A percentile compares a stretch with the other conserved stretches of the same genome.
phyloP scores from a whole-genome alignment of 2,797 vertebrate genomes.

The Acipenser transmontanus region DNA sequence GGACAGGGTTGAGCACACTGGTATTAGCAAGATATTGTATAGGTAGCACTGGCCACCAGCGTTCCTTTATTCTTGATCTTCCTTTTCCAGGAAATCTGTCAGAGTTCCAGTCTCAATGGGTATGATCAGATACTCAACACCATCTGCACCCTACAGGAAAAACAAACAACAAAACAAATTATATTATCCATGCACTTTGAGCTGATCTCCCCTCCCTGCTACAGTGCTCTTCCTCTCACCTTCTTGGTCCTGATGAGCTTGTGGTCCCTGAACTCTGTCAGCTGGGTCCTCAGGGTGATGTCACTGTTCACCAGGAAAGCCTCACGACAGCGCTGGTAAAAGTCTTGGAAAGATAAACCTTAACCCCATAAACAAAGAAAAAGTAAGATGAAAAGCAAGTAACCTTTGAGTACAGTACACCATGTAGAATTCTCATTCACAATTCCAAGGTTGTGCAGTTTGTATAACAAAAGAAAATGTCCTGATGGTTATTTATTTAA shows the following conservation, averaged over 20 bases:
- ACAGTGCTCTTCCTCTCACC: slow-evolving; percentile 46
- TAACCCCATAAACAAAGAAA: slow-evolving; percentile 11
- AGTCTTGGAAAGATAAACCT: slow-evolving; percentile 96
- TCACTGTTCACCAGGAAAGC: slow-evolving; percentile 94
- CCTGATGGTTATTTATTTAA: too few species aligned
- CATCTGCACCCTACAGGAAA: slow-evolving; percentile 77
- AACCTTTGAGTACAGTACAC: too few species aligned
- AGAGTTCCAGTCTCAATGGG: slow-evolving; percentile 79
- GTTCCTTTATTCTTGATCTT: slow-evolving; percentile 60
- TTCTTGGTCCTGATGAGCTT: slow-evolving; percentile 89
- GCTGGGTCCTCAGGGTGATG: slow-evolving; percentile 88
- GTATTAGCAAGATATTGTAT: too few species aligned
- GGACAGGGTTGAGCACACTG: too few species aligned
- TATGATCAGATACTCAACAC: slow-evolving; percentile 84
- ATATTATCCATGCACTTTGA: not conserved
- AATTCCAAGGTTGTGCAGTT: too few species aligned
- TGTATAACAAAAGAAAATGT: too few species aligned
- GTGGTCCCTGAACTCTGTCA: slow-evolving; percentile 95
- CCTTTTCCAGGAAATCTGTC: slow-evolving; percentile 81
- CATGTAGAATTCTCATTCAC: too few species aligned
- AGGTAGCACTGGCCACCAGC: too few species aligned
- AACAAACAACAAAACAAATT: not conserved
- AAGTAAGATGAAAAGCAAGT: too few species aligned
- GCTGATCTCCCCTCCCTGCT: not conserved
- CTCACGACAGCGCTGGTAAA: slow-evolving; percentile 93